Conservation (phyloP, 2,797 vertebrate species). For the Acipenser ruthenus region DNA sequence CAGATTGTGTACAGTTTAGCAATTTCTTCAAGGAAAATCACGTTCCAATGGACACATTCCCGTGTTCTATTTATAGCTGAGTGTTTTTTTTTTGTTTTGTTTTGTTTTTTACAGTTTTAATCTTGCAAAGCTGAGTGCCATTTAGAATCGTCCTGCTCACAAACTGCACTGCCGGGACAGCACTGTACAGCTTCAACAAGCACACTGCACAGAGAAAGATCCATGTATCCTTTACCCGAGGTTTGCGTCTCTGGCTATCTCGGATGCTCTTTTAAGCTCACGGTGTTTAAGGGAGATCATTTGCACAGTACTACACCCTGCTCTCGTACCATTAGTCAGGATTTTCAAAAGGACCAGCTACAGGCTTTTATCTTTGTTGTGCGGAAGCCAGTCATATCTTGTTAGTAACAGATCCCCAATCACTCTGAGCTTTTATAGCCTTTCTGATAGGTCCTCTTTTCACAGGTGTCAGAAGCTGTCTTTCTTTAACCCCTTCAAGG, state of each 20-base stretch:
- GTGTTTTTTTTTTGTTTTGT: no score
- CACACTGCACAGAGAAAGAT: not conserved
- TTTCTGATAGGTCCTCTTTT: conserved; percentile 23
- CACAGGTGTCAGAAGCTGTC: conserved; percentile 6
- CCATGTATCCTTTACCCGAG: not conserved
- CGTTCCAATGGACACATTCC: no score
- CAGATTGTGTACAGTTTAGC: no score
- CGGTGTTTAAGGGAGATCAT: conserved; percentile 6
- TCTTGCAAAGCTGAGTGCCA: not conserved
- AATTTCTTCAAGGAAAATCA: no score
- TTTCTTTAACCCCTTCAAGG: conserved; percentile 12
- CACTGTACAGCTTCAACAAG: not conserved
- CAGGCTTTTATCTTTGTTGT: conserved; percentile 39
- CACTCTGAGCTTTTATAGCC: conserved; percentile 26
- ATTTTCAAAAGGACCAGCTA: conserved; percentile 26
- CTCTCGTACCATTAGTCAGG: conserved; percentile 30
- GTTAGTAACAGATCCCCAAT: conserved; percentile 34
- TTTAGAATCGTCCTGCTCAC: not conserved
- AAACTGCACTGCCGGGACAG: not conserved
- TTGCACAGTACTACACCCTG: conserved; percentile 22
- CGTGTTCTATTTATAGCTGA: no score
- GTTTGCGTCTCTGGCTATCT: conserved; percentile 16
- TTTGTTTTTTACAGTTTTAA: not conserved
- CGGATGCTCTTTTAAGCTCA: conserved; percentile 23
- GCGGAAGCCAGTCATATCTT: conserved; percentile 30